These are phyloP conservation scores for Pantelozetes paolii DNA, from an alignment of 2,888 invertebrate genomes.

Conservation along the genomic window DNA sequence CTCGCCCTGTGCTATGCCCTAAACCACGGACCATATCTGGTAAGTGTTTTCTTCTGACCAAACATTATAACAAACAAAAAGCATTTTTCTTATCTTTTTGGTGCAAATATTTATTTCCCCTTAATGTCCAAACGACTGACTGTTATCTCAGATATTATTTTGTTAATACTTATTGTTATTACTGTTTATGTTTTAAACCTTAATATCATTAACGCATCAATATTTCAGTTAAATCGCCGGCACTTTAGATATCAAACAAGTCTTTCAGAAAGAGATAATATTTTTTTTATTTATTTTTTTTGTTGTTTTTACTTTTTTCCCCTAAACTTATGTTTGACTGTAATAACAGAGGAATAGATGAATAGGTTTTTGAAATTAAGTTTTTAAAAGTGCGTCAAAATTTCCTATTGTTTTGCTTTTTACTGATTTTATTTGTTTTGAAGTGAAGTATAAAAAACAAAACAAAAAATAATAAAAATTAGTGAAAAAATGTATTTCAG, in stretches of 20 bases:
- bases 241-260: slow-evolving; percentile 8
- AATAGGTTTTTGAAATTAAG: neutral
- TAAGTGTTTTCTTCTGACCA: slow-evolving; percentile 53
- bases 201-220: slow-evolving; percentile 13
- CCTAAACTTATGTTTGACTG: no score
- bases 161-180: slow-evolving; percentile 1
- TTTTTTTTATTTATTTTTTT: neutral
- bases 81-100: neutral
- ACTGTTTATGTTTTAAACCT: neutral
- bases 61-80: neutral
- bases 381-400: neutral
- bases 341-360: neutral
- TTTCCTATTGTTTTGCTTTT: neutral
- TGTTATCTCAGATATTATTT: neutral
- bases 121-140: neutral
- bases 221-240: neutral
- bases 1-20: slow-evolving; percentile 60
- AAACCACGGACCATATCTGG: slow-evolving; percentile 61
- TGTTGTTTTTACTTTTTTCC: no score
- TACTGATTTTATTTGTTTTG: neutral
- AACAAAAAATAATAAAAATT: neutral
- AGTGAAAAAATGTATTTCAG: neutral
- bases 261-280: neutral
- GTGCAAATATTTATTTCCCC: slow-evolving; percentile 11
- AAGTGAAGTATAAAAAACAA: neutral